Conservation (phyloP, 2,113 vertebrate genomes). For the Lophotis ruficrista region DNA sequence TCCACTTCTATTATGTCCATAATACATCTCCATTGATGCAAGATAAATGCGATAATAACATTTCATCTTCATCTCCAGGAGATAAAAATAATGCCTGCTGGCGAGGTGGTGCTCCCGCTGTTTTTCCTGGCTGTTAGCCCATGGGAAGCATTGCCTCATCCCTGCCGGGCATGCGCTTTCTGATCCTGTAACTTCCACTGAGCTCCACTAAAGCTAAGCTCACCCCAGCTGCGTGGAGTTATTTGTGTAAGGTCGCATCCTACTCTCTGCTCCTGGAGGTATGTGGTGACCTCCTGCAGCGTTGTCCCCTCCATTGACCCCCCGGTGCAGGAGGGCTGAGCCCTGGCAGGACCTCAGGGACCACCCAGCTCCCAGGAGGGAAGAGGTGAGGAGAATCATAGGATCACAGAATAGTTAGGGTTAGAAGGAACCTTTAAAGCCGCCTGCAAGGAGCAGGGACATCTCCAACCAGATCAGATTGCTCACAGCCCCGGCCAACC, state of each 20-base stretch:
- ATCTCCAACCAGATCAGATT: too few species aligned
- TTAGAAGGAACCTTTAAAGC: too few species aligned
- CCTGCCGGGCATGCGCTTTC: accelerated
- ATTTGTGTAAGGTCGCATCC: accelerated
- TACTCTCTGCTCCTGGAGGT: neutral
- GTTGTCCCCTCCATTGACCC: neutral
- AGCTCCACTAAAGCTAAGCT: neutral
- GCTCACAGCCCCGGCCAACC: too few species aligned
- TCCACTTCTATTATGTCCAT: neutral
- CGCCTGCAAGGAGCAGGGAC: too few species aligned
- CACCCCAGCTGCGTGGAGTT: accelerated
- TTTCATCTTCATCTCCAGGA: neutral
- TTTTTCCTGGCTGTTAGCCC: neutral
- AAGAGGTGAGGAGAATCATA: neutral
- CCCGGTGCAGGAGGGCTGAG: accelerated
- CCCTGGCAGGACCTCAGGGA: neutral
- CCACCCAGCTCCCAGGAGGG: neutral
- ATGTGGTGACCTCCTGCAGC: neutral
- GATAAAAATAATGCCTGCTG: neutral
- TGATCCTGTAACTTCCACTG: neutral
- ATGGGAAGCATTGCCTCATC: neutral
- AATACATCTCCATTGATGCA: neutral
- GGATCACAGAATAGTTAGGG: too few species aligned
- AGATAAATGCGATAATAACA: neutral
- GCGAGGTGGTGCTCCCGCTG: neutral